Evolutionary conservation across 2,113 vertebrate species (phyloP).

Genomic region (Papio anubis): DNA sequence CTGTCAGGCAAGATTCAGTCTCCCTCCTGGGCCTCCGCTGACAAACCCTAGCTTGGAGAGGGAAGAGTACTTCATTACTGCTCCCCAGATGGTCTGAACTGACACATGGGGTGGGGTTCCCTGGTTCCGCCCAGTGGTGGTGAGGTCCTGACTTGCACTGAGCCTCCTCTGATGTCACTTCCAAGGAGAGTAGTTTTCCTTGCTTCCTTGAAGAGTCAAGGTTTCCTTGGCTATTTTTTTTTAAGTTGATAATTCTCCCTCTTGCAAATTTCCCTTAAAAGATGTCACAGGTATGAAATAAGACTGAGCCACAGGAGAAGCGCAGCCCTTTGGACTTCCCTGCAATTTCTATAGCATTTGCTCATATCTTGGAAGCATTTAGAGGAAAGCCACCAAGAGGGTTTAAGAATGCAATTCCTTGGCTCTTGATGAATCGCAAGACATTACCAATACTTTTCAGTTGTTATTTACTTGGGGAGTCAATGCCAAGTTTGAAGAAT

Average conservation of each 20-base stretch:
- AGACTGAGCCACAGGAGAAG: slow-evolving; percentile 70
- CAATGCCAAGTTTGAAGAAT: neutral
- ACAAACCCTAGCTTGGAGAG: neutral
- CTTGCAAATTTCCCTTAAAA: neutral
- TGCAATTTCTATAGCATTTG: slow-evolving; percentile 83
- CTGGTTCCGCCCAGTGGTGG: neutral
- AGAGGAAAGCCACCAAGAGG: slow-evolving; percentile 78
- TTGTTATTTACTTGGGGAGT: neutral
- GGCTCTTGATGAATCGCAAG: neutral
- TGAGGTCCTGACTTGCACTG: neutral
- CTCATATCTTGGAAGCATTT: slow-evolving; percentile 81
- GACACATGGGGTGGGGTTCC: neutral
- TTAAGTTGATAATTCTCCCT: neutral
- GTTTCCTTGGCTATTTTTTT: neutral
- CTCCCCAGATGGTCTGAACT: neutral
- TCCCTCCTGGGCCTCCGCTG: neutral
- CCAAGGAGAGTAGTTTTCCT: neutral
- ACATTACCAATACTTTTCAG: neutral
- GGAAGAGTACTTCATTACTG: neutral
- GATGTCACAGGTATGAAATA: slow-evolving; percentile 86
- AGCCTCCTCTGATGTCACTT: too few species aligned
- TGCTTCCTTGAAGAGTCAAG: neutral
- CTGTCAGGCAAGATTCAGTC: neutral
- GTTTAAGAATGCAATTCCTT: slow-evolving; percentile 83
- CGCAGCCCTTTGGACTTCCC: slow-evolving; percentile 83